phyloP scores from a whole-genome alignment of 1,140 invertebrate genomes.

The Trypoxylus dichotomus region DNA sequence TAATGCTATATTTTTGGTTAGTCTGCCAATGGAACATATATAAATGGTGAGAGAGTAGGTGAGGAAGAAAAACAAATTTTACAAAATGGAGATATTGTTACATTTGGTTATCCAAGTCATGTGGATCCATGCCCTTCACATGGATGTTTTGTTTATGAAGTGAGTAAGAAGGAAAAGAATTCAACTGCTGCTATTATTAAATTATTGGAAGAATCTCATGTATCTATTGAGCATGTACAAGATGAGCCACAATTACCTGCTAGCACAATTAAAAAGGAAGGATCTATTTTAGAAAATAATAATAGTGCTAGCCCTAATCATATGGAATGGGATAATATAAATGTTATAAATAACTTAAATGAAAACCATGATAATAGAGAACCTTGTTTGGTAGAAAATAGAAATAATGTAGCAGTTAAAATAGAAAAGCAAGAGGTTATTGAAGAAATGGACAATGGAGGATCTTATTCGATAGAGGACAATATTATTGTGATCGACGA shows the following conservation, averaged over 20 bases:
- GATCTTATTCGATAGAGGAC: not conserved
- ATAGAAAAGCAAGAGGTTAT: not conserved
- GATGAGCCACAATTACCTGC: not conserved
- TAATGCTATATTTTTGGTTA: not conserved
- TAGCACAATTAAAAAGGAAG: not conserved
- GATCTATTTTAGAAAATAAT: not conserved
- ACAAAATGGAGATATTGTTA: not conserved
- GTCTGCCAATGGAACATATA: slow-evolving; percentile 8
- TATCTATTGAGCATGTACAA: not conserved
- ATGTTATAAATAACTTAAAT: not conserved
- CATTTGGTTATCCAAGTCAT: not conserved
- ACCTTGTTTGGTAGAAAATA: not conserved
- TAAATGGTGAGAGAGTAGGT: not conserved
- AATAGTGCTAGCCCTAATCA: not conserved
- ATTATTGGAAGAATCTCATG: not conserved
- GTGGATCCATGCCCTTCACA: not conserved
- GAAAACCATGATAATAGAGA: not conserved
- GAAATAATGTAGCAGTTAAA: not conserved
- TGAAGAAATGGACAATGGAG: not conserved
- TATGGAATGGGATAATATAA: not conserved
- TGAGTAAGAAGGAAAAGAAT: not conserved
- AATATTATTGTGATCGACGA: slow-evolving; percentile 13
- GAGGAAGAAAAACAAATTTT: not conserved
- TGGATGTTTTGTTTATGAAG: not conserved
- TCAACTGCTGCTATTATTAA: not conserved